Evolutionary conservation across 1,140 invertebrate species (phyloP).

Genomic region (Hormaphis cornu): DNA sequence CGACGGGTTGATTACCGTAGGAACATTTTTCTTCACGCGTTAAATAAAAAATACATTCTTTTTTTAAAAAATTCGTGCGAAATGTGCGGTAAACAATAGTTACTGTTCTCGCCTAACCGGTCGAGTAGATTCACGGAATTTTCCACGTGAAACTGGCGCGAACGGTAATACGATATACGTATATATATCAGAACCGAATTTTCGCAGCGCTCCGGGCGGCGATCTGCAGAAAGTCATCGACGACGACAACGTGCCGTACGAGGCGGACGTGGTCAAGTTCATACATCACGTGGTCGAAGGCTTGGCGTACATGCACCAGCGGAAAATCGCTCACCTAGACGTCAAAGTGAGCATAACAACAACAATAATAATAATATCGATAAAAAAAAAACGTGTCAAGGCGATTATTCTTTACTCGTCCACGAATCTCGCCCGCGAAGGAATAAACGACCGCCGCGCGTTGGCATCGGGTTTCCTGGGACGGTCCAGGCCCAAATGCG

Average conservation of each 20-base stretch:
- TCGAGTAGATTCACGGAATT: too few species aligned
- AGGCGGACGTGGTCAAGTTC: slow-evolving; percentile 57
- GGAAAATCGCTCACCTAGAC: slow-evolving; percentile 68
- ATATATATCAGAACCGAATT: too few species aligned
- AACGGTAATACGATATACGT: too few species aligned
- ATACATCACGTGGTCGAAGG: slow-evolving; percentile 62
- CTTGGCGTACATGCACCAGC: slow-evolving; percentile 59
- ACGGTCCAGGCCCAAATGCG: background rate
- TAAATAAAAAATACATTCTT: too few species aligned
- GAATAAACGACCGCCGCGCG: background rate
- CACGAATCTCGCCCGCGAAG: background rate
- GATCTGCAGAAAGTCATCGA: slow-evolving; percentile 68
- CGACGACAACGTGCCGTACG: slow-evolving; percentile 61
- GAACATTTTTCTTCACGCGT: too few species aligned
- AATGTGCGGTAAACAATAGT: too few species aligned
- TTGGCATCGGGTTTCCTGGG: background rate
- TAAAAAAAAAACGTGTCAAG: background rate
- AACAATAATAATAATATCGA: background rate
- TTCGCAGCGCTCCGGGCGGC: slow-evolving; percentile 58
- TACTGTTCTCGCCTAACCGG: too few species aligned
- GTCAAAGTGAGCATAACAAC: slow-evolving; percentile 53
- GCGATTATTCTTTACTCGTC: background rate
- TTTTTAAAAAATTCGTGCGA: too few species aligned
- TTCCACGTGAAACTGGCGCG: too few species aligned
- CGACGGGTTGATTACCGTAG: too few species aligned